Percentiles rank a stretch among this genome's conserved stretches.
Conservation (phyloP, 2,888 invertebrate species). For the Lathronympha strigana region DNA sequence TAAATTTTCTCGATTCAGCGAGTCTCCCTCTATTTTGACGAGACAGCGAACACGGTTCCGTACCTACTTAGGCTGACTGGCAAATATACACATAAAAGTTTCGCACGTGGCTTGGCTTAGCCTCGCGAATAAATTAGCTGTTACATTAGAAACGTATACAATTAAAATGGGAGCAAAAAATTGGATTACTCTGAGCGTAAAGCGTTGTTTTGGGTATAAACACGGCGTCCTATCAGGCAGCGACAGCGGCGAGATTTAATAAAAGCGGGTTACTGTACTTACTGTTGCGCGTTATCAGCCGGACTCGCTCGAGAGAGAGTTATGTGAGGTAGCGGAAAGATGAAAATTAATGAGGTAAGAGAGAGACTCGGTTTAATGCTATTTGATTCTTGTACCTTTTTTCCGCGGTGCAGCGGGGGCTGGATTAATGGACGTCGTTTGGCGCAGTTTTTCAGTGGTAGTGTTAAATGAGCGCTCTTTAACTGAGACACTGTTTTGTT, state of each 20-base stretch:
- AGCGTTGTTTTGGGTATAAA: constrained; percentile 81
- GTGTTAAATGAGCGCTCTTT: constrained; percentile 41
- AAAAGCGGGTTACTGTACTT: constrained; percentile 62
- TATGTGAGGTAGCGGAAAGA: constrained; percentile 78
- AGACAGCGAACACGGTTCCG: constrained; percentile 27
- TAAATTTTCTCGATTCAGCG: constrained; percentile 41
- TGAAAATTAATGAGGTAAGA: constrained; percentile 84
- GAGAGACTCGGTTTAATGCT: constrained; percentile 69
- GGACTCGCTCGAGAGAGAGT: constrained; percentile 81
- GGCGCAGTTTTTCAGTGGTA: constrained; percentile 54
- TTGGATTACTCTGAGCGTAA: constrained; percentile 70
- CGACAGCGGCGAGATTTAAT: constrained; percentile 78
- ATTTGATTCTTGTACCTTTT: constrained; percentile 64
- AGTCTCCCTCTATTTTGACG: constrained; percentile 38
- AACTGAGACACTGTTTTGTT: constrained; percentile 41
- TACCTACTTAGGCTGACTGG: constrained; percentile 11
- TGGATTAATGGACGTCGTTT: constrained; percentile 63
- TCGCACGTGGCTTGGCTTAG: constrained; percentile 43
- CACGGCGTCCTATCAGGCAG: constrained; percentile 75
- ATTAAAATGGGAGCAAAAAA: constrained; percentile 54
- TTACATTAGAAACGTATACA: constrained; percentile 47
- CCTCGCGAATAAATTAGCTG: constrained; percentile 50
- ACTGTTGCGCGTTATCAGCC: constrained; percentile 75
- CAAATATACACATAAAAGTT: constrained; percentile 41
- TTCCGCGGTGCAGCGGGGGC: constrained; percentile 50